These are phyloP conservation scores for Sylvilagus floridanus DNA, from an alignment of 2,797 vertebrate species.

Conservation along the genomic window DNA sequence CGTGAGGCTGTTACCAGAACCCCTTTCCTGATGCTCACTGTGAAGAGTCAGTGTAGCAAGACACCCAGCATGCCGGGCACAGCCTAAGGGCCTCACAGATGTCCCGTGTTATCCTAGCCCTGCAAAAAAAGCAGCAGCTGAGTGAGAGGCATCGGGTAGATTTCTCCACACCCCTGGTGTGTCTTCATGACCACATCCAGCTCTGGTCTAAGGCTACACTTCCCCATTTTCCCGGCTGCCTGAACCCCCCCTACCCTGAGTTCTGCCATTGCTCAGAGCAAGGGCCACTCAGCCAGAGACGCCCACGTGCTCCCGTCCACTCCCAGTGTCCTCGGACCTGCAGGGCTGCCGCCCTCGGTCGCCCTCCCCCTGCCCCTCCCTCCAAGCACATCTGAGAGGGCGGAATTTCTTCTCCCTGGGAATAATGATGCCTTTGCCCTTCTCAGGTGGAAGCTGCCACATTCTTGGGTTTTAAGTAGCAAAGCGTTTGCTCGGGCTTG, in stretches of 20 bases:
- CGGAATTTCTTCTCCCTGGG: neutral
- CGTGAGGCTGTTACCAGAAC: neutral
- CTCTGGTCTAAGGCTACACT: too few relatives aligned
- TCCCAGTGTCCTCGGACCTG: neutral
- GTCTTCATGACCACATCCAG: neutral
- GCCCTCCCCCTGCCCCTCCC: rapidly evolving
- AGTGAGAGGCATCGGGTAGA: rapidly evolving
- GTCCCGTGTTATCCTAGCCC: too few relatives aligned
- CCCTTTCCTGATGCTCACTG: neutral
- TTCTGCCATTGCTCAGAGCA: neutral
- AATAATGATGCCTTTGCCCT: neutral
- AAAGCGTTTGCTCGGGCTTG: neutral
- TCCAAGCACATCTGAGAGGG: neutral
- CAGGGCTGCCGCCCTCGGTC: rapidly evolving
- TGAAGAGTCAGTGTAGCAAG: neutral
- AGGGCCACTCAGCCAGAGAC: neutral
- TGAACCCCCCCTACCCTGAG: rapidly evolving
- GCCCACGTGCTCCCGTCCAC: neutral
- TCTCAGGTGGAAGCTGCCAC: neutral
- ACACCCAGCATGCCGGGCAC: neutral
- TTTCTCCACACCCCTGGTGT: neutral
- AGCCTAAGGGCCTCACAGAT: neutral
- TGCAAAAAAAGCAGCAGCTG: neutral
- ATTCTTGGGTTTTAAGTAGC: neutral
- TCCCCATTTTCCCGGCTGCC: neutral